Conservation (phyloP, 2,888 invertebrate genomes). For the Synergus itoensis region DNA sequence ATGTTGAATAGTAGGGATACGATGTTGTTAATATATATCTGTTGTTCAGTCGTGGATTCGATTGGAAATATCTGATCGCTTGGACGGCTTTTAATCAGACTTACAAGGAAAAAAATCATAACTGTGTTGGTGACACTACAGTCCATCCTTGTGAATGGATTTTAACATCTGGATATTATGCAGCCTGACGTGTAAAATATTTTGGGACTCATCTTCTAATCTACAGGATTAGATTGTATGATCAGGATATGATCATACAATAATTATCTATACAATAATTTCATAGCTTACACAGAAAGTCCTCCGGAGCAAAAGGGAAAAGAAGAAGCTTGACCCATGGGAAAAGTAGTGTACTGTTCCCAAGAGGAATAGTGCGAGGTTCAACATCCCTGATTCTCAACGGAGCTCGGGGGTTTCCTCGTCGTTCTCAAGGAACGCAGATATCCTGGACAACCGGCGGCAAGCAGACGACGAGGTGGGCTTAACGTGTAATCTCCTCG, state of each 20-base stretch:
- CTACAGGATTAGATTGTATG: too few relatives aligned
- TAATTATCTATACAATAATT: too few relatives aligned
- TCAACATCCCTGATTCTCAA: slow-evolving; percentile 35
- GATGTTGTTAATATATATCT: not conserved
- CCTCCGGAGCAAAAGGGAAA: not conserved
- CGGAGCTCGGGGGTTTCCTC: slow-evolving; percentile 53
- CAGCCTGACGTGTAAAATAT: not conserved
- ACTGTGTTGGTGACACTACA: too few relatives aligned
- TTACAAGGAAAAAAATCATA: not conserved
- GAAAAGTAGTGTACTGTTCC: not conserved
- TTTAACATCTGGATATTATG: too few relatives aligned
- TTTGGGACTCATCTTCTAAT: too few relatives aligned
- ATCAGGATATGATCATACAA: too few relatives aligned
- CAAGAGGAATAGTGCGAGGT: slow-evolving; percentile 2
- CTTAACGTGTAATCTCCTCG: slow-evolving; percentile 66
- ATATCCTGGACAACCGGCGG: slow-evolving; percentile 51
- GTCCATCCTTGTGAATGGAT: too few relatives aligned
- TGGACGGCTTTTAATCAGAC: not conserved
- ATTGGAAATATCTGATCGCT: not conserved
- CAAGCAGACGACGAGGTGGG: slow-evolving; percentile 64
- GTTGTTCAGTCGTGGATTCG: not conserved
- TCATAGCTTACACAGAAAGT: not conserved
- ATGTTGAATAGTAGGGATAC: not conserved
- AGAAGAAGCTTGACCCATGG: not conserved
- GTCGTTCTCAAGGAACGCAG: slow-evolving; percentile 17